Percentiles rank a stretch among this genome's conserved stretches.
Conservation (phyloP, 2,113 vertebrate genomes). For the Falcunculus frontatus region DNA sequence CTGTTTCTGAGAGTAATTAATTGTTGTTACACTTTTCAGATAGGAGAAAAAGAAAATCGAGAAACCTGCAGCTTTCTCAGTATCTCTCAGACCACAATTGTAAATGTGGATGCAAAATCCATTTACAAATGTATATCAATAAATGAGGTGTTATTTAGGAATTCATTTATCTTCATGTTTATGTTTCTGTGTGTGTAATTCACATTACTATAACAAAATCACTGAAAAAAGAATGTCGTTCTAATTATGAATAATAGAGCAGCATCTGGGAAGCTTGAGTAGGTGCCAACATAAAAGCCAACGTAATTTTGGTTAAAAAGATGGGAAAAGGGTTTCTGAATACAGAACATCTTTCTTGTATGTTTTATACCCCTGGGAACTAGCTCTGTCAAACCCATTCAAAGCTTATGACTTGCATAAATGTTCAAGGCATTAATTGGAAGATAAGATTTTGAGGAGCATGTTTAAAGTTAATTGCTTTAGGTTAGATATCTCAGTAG, state of each 20-base stretch:
- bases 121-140: background rate
- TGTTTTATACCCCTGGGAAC: background rate
- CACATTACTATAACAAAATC: background rate
- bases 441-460: background rate
- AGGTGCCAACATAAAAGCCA: background rate
- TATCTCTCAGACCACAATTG: background rate
- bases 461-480: background rate
- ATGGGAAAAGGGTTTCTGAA: background rate
- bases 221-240: background rate
- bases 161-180: background rate
- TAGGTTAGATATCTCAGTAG: background rate
- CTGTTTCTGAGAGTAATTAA: background rate
- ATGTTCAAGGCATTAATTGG: background rate
- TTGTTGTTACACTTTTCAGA: background rate
- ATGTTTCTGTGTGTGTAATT: background rate
- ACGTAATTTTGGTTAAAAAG: conserved; percentile 2
- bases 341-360: background rate
- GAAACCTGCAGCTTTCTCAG: background rate
- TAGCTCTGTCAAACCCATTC: background rate
- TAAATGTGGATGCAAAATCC: background rate
- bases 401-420: background rate
- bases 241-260: conserved; percentile 23
- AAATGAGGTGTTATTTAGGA: background rate
- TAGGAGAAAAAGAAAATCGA: background rate
- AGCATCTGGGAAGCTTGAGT: conserved; percentile 13